These are phyloP conservation scores for Xiphophorus maculatus DNA, from an alignment of 2,113 vertebrate genomes.

Conservation along the genomic window DNA sequence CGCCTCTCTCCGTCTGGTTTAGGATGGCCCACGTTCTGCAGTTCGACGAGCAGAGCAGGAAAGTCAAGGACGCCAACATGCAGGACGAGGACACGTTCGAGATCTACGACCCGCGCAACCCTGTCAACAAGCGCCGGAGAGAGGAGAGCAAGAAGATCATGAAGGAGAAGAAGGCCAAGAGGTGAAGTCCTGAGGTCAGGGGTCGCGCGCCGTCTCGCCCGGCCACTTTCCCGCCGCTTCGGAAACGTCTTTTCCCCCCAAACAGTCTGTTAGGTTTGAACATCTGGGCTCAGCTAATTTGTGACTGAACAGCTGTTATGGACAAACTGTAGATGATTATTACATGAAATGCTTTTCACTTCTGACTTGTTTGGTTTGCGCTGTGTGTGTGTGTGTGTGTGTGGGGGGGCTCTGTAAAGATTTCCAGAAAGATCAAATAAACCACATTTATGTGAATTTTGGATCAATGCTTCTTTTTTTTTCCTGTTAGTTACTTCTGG, in stretches of 20 bases:
- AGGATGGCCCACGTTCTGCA: slow-evolving; percentile 97
- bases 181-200: slow-evolving; percentile 63
- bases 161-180: slow-evolving; percentile 94
- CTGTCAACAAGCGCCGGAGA: slow-evolving; percentile 93
- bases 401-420: neutral
- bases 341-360: neutral
- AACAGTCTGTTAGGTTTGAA: slow-evolving; percentile 17
- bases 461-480: neutral
- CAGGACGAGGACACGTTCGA: slow-evolving; percentile 98
- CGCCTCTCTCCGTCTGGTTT: slow-evolving; percentile 63
- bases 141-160: slow-evolving; percentile 98
- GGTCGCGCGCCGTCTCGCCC: slow-evolving; percentile 10
- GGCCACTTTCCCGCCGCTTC: slow-evolving; percentile 32
- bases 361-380: slow-evolving; percentile 1
- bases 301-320: slow-evolving; percentile 32
- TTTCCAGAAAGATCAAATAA: slow-evolving; percentile 32
- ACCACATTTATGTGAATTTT: slow-evolving; percentile 15
- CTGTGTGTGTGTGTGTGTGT: neutral
- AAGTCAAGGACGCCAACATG: slow-evolving; percentile 96
- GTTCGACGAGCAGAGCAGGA: slow-evolving; percentile 94
- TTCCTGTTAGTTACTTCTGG: neutral
- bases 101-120: slow-evolving; percentile 97
- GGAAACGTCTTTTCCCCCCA: slow-evolving; percentile 4
- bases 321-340: neutral
- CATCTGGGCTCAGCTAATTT: slow-evolving; percentile 57